Evolutionary conservation across 2,888 invertebrate species (phyloP).

Genomic region (Therioaphis trifolii): DNA sequence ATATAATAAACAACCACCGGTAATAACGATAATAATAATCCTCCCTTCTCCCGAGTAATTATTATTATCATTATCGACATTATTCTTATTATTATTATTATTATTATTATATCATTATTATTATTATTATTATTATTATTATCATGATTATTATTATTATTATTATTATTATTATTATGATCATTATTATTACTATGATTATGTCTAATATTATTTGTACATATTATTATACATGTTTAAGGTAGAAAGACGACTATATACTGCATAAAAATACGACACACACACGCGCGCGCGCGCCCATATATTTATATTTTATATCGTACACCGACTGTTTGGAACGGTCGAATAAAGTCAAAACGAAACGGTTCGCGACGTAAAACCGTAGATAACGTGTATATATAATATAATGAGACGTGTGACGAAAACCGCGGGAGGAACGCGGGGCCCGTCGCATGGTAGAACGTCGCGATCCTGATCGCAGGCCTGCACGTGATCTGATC

Average conservation of each 20-base stretch:
- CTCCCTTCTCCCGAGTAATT: neutral
- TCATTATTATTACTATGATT: slow-evolving; percentile 39
- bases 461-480: no score
- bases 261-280: no score
- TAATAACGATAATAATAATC: slow-evolving; percentile 44
- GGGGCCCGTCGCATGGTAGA: no score
- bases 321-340: no score
- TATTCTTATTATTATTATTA: slow-evolving; percentile 19
- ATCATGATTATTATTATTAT: slow-evolving; percentile 38
- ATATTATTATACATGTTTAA: neutral
- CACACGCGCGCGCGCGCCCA: no score
- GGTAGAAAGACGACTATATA: neutral
- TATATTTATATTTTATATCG: no score
- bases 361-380: no score
- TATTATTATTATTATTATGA: slow-evolving; percentile 27
- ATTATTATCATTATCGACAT: slow-evolving; percentile 3
- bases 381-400: no score
- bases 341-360: no score
- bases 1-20: slow-evolving; percentile 23
- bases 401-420: no score
- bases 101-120: slow-evolving; percentile 40
- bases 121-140: slow-evolving; percentile 38
- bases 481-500: no score
- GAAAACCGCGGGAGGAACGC: no score
- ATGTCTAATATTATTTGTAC: slow-evolving; percentile 37